Conservation (phyloP, 2,888 invertebrate genomes). For the Resseliella maxima region DNA sequence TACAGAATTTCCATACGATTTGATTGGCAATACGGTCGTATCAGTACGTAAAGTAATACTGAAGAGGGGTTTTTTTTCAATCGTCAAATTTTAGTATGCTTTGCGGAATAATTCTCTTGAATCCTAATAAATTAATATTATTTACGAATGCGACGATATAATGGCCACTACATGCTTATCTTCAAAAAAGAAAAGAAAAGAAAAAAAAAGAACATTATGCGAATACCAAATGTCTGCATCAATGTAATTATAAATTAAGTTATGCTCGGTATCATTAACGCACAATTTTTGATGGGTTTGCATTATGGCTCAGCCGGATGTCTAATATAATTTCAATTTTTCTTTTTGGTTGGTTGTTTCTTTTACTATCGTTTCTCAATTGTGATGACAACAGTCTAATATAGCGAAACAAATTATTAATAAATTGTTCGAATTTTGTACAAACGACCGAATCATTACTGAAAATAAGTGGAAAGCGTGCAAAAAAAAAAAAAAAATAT, state of each 20-base stretch:
- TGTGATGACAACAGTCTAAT: neutral
- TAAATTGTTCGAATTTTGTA: conserved; percentile 6
- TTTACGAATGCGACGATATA: neutral
- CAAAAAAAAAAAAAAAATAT: neutral
- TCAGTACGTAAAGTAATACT: no score
- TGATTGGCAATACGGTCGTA: neutral
- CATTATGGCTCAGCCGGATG: neutral
- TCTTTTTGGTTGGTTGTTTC: neutral
- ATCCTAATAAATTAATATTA: no score
- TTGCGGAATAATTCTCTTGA: no score
- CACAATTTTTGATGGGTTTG: neutral
- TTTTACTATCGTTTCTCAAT: neutral
- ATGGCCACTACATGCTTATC: no score
- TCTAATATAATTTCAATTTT: conserved; percentile 46
- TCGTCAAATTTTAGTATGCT: no score
- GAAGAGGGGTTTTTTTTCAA: no score
- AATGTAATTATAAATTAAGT: conserved; percentile 37
- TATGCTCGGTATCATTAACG: conserved; percentile 18
- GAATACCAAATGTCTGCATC: neutral
- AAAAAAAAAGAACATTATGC: neutral
- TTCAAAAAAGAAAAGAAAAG: neutral
- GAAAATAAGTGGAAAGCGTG: neutral
- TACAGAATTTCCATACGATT: neutral
- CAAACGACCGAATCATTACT: conserved; percentile 38
- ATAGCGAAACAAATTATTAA: neutral